phyloP scores from a whole-genome alignment of 2,113 vertebrate genomes.

The Speoplatyrhinus poulsoni region DNA sequence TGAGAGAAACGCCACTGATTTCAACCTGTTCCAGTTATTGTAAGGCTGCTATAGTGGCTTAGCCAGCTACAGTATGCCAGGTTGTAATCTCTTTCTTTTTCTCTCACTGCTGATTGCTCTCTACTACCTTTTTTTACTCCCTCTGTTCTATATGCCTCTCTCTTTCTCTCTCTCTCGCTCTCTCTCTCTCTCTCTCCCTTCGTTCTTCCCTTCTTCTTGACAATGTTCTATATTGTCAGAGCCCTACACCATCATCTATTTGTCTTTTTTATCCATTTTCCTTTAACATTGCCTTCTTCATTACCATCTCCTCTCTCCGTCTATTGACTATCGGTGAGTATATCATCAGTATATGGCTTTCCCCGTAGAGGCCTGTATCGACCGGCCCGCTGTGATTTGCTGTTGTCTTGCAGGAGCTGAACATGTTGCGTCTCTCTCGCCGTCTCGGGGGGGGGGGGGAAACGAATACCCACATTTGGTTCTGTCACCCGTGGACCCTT shows the following conservation, averaged over 20 bases:
- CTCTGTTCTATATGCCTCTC: not conserved
- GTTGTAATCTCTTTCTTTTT: slow-evolving; percentile 4
- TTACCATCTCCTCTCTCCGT: not conserved
- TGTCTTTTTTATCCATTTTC: not conserved
- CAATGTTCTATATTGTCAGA: not conserved
- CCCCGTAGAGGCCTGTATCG: slow-evolving; percentile 22
- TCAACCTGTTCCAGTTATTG: slow-evolving; percentile 12
- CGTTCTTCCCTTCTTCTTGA: no score
- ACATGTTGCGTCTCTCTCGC: slow-evolving; percentile 10
- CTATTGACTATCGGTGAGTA: not conserved
- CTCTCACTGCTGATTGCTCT: not conserved
- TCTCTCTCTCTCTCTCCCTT: not conserved
- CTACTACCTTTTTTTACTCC: not conserved
- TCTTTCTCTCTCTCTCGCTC: not conserved
- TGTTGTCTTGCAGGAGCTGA: slow-evolving; percentile 19
- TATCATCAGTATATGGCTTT: not conserved
- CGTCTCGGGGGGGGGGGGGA: slow-evolving; percentile 1
- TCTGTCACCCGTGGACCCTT: not conserved
- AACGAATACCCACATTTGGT: slow-evolving; percentile 12
- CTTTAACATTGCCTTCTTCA: not conserved
- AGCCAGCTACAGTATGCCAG: not conserved
- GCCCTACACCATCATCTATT: not conserved
- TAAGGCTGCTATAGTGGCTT: slow-evolving; percentile 26
- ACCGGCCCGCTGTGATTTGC: slow-evolving; percentile 27
- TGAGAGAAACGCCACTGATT: slow-evolving; percentile 26